A percentile compares a stretch with the other conserved stretches of the same genome.
Evolutionary conservation across 2,888 invertebrate genomes (phyloP).

Genomic region (Campopleginae sp.): DNA sequence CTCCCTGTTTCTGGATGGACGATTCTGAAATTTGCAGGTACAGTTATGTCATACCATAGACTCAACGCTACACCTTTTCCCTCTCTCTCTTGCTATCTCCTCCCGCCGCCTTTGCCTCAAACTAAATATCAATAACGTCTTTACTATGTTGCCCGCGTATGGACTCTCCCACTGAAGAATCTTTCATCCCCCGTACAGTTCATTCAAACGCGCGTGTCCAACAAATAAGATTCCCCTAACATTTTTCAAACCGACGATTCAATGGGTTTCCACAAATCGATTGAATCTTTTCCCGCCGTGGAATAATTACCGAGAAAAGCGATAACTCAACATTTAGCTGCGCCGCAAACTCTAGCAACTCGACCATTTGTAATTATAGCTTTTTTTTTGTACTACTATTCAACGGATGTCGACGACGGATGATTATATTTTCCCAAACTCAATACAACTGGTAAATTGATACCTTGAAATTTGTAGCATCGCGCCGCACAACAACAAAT

Average conservation of each 20-base stretch:
- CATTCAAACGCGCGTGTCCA: too few species aligned
- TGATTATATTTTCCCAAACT: not conserved
- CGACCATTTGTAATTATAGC: not conserved
- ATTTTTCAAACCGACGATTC: not conserved
- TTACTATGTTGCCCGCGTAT: slow-evolving; percentile 15
- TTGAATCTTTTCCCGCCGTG: not conserved
- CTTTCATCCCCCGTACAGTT: slow-evolving; percentile 1
- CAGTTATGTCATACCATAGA: slow-evolving; percentile 57
- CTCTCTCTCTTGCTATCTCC: slow-evolving; percentile 4
- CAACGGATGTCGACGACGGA: not conserved
- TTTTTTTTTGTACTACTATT: not conserved
- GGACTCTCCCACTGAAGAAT: slow-evolving; percentile 34
- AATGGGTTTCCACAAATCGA: not conserved
- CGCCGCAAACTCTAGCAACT: not conserved
- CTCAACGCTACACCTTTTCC: slow-evolving; percentile 28
- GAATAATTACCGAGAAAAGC: not conserved
- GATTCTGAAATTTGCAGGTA: slow-evolving; percentile 78
- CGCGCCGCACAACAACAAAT: not conserved
- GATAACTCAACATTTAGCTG: too few species aligned
- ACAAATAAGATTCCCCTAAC: not conserved
- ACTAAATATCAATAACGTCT: slow-evolving; percentile 79
- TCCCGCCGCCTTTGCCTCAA: slow-evolving; percentile 33
- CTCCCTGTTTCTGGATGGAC: slow-evolving; percentile 76
- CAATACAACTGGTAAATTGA: not conserved
- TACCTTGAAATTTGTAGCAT: not conserved